Evolutionary conservation across 2,888 invertebrate species (phyloP), one percentile per base, ranked within the genome.

Genomic region (Onchidella celtica): DNA sequence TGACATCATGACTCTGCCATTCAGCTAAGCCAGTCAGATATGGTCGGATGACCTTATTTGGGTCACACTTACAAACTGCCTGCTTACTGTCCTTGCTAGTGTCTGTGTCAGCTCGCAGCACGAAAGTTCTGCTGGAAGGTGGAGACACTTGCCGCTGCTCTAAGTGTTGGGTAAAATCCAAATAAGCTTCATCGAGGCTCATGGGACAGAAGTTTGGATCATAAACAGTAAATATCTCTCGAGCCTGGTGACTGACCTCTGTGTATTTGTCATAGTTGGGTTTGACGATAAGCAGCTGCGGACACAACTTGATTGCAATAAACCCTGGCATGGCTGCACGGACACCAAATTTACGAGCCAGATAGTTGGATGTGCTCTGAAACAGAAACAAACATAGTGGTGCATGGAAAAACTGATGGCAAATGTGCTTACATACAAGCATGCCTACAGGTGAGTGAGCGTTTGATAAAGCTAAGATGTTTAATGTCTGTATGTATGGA

Each of bases 301-400:
- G 95, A 87, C 95, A 95, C 6, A 95, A 92, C 86, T 95, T 95
- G 79, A 92, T 93, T 1, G 93, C 95, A 80, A 95, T 95, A 88
- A 95, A 95, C 0, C 95, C 95, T 1, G 95, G 95, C 95, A 95
- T 95, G 3, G 94, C 95, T 9, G 95, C 95, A 65, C 95, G 91
- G 0, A 95, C 95, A 21, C 95, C 95, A 91, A 91, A 95, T 81
- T 93, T 92, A 29, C 95, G 91, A 1, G 95, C 95, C 24, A 93
- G 86, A 87, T 95, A 95, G 90, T 95, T 95, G 0, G 95, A 95
- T 1, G 95, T 95, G 36, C 94, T 94, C 94, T 94, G 89, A 82
- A 92, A 90, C n/a, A 72, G 17, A 47, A 47, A 47, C 17, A 6
- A 47, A 47, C 47, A 47, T 47, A 47, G 9, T 47, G 47, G n/a